Evolutionary conservation across 2,888 invertebrate species (phyloP).

Genomic region (Chrysolina americana): DNA sequence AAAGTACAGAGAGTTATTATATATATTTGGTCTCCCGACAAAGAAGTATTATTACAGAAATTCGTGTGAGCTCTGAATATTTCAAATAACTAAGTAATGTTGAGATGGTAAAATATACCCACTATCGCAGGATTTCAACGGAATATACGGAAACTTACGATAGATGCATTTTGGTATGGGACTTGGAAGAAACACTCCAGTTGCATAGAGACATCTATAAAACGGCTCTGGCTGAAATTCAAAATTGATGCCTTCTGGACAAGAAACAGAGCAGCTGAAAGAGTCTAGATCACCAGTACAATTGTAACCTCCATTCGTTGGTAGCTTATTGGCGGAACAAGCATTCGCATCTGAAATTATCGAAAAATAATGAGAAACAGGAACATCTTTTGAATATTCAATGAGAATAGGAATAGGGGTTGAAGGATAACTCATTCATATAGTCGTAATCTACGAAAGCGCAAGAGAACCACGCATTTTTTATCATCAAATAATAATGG

Average conservation of each 20-base stretch:
- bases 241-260: slow-evolving; percentile 78
- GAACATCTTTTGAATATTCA: not conserved
- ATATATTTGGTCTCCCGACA: too few species aligned
- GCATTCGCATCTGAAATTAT: slow-evolving; percentile 72
- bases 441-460: too few species aligned
- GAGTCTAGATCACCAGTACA: slow-evolving; percentile 77
- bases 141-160: slow-evolving; percentile 68
- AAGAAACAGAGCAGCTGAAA: slow-evolving; percentile 77
- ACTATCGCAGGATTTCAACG: not conserved
- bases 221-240: slow-evolving; percentile 74
- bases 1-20: too few species aligned
- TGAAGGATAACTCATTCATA: not conserved
- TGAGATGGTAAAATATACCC: not conserved
- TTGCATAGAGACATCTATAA: slow-evolving; percentile 79
- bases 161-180: slow-evolving; percentile 83
- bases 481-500: too few species aligned
- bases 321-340: slow-evolving; percentile 76
- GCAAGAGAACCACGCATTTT: too few species aligned
- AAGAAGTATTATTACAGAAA: too few species aligned
- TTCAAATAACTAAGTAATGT: too few species aligned
- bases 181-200: slow-evolving; percentile 77
- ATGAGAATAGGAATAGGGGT: not conserved
- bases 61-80: too few species aligned
- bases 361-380: too few species aligned
- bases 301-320: slow-evolving; percentile 84